phyloP scores from a whole-genome alignment of 1,140 invertebrate genomes.

The Drosophila pruinosa region DNA sequence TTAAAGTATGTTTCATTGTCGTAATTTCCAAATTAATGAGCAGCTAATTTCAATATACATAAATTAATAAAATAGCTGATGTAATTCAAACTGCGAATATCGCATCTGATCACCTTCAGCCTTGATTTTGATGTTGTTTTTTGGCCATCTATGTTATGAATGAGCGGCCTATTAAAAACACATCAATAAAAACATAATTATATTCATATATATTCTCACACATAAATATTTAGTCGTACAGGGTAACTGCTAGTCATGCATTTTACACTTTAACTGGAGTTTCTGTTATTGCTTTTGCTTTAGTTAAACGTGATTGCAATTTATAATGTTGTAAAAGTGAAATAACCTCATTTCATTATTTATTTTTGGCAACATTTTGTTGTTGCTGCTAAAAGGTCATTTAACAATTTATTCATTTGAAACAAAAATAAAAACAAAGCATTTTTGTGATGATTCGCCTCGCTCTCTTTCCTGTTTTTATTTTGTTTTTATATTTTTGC shows the following conservation, averaged over 20 bases:
- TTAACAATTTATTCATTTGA: constrained; percentile 8
- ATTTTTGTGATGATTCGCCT: constrained; percentile 8
- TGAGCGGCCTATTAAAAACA: neutral
- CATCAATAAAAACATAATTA: too few species aligned
- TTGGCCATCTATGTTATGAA: neutral
- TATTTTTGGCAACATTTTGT: constrained; percentile 25
- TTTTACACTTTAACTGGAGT: constrained; percentile 20
- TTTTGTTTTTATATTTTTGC: neutral
- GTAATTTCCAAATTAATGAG: constrained; percentile 2
- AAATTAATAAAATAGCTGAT: neutral
- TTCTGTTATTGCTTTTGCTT: constrained; percentile 5
- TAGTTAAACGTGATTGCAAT: constrained; percentile 63
- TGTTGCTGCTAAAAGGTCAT: neutral
- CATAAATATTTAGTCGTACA: neutral
- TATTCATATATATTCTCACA: too few species aligned
- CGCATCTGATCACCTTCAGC: neutral
- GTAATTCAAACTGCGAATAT: neutral
- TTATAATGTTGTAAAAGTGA: constrained; percentile 3
- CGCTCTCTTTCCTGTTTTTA: constrained; percentile 1
- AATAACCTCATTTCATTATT: constrained; percentile 24
- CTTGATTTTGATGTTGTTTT: neutral
- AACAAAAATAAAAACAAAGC: neutral
- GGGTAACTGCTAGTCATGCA: neutral
- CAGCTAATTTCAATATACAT: neutral
- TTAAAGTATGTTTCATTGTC: neutral